Percentiles rank a stretch among this genome's conserved stretches.
phyloP scores from a whole-genome alignment of 2,888 invertebrate species.

The Kuschelorhynchus macadamiae region DNA sequence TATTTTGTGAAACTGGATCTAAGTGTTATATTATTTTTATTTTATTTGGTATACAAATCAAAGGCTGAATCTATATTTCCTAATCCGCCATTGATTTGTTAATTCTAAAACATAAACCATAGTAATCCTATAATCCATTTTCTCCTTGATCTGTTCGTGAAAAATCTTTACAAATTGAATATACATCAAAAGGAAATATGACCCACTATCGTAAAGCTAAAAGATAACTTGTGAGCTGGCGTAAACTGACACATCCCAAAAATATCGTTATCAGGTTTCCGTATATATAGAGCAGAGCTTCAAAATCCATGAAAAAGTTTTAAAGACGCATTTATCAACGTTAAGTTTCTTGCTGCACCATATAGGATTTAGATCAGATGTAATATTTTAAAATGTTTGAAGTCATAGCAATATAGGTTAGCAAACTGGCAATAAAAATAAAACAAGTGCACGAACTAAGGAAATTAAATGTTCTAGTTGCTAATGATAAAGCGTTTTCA shows the following conservation, averaged over 20 bases:
- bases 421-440: no score
- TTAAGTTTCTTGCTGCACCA: constrained; percentile 12
- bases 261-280: constrained; percentile 48
- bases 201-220: constrained; percentile 46
- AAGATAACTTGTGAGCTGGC: constrained; percentile 44
- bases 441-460: no score
- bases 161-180: constrained; percentile 26
- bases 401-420: no score
- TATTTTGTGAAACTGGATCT: no score
- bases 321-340: constrained; percentile 27
- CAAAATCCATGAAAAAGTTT: constrained; percentile 36
- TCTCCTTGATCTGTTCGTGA: constrained; percentile 31
- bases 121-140: not conserved
- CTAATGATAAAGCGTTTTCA: no score
- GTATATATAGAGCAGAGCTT: constrained; percentile 24
- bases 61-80: no score
- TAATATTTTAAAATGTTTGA: constrained; percentile 11
- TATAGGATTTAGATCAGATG: constrained; percentile 26
- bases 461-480: no score
- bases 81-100: no score
- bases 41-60: no score
- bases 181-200: constrained; percentile 42
- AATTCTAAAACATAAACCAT: constrained; percentile 1
- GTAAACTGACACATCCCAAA: constrained; percentile 45
- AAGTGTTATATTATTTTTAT: no score